These are phyloP conservation scores for Oryzias javanicus DNA, from an alignment of 2,113 vertebrate species.

Conservation along the genomic window DNA sequence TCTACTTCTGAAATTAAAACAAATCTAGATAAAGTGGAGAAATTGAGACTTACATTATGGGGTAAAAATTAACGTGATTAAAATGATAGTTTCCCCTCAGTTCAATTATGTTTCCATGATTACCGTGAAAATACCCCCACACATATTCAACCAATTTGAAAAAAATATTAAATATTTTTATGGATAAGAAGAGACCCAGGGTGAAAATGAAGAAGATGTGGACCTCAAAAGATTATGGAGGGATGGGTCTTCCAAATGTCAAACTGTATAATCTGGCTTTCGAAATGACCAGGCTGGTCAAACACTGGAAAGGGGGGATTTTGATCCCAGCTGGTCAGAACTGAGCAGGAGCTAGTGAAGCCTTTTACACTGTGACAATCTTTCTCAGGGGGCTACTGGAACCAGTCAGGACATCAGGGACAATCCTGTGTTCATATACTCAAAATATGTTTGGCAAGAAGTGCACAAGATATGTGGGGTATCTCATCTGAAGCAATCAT, in stretches of 20 bases:
- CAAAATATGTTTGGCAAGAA: too few species aligned
- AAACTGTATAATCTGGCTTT: not conserved
- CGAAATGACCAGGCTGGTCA: not conserved
- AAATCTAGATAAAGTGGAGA: not conserved
- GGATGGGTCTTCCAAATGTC: not conserved
- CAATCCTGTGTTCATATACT: too few species aligned
- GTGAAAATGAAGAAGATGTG: too few species aligned
- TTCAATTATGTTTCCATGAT: not conserved
- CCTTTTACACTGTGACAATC: not conserved
- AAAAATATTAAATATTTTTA: not conserved
- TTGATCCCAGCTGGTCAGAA: not conserved
- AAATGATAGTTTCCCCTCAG: not conserved
- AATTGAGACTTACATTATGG: not conserved
- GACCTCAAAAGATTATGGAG: not conserved
- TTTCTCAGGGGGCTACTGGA: not conserved
- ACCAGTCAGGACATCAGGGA: too few species aligned
- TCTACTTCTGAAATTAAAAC: not conserved
- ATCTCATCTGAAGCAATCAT: too few species aligned
- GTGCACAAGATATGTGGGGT: too few species aligned
- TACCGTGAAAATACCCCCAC: not conserved
- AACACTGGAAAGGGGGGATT: not conserved
- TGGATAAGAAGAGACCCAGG: too few species aligned
- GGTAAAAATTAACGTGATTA: not conserved
- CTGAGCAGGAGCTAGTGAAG: not conserved
- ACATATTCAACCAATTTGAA: not conserved